Evolutionary conservation across 2,888 invertebrate genomes (phyloP).

Genomic region (Eretmocerus hayati): DNA sequence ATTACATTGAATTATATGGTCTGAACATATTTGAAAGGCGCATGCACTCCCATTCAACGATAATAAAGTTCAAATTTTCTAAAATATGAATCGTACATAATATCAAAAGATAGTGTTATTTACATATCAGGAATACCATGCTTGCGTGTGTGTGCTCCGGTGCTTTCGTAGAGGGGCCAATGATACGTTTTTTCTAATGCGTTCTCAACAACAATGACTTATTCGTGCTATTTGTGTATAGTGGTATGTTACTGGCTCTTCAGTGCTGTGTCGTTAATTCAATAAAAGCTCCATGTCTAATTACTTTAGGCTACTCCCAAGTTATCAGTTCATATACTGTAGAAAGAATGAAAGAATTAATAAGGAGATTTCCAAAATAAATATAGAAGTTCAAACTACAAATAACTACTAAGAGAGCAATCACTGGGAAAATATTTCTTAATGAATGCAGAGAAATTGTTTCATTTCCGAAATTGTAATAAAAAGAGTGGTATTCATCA

Average conservation of each 20-base stretch:
- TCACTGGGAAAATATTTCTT: no score
- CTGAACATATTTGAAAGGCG: no score
- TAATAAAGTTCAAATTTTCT: constrained; percentile 1
- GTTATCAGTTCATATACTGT: no score
- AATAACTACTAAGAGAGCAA: no score
- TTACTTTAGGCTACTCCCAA: no score
- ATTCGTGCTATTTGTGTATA: constrained; percentile 8
- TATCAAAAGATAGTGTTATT: constrained; percentile 32
- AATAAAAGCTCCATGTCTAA: background rate
- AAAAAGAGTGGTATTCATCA: no score
- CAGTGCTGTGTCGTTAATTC: background rate
- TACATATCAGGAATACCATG: constrained; percentile 31
- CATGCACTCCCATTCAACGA: constrained; percentile 20
- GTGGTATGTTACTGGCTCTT: constrained; percentile 16
- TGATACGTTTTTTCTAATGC: constrained; percentile 1
- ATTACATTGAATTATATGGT: no score
- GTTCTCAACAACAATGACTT: constrained; percentile 6
- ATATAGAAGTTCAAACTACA: no score
- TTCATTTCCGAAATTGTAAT: no score
- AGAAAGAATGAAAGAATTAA: no score
- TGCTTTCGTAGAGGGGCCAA: constrained; percentile 10
- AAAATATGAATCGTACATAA: background rate
- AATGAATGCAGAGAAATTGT: no score
- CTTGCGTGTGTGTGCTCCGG: constrained; percentile 27
- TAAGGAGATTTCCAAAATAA: no score